phyloP scores from a whole-genome alignment of 1,140 invertebrate species.

The Drosophila pseudoobscura region DNA sequence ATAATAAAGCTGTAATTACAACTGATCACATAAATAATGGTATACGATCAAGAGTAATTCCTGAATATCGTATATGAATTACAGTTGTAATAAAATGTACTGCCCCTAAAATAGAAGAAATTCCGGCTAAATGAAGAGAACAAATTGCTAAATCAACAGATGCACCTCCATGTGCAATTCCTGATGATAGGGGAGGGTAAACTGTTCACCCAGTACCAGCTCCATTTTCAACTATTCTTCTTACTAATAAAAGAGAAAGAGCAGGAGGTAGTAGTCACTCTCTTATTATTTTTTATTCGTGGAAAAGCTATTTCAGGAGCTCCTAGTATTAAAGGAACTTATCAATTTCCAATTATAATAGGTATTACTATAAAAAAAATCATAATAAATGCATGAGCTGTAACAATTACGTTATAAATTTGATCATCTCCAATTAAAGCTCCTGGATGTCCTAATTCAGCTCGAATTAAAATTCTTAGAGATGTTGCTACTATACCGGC shows the following conservation, averaged over 20 bases:
- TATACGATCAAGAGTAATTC: too few relatives aligned
- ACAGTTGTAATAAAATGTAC: too few relatives aligned
- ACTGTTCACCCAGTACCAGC: constrained; percentile 87
- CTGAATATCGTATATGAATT: too few relatives aligned
- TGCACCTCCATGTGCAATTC: constrained; percentile 84
- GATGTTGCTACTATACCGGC: constrained; percentile 73
- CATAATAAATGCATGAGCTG: constrained; percentile 84
- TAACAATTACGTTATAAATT: constrained; percentile 87
- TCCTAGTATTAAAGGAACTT: constrained; percentile 89
- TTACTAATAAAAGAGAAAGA: constrained; percentile 84
- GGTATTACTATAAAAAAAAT: constrained; percentile 91
- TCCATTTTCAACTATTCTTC: constrained; percentile 83
- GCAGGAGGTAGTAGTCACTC: constrained; percentile 88
- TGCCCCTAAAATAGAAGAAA: too few relatives aligned
- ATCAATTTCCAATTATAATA: constrained; percentile 90
- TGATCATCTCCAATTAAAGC: constrained; percentile 87
- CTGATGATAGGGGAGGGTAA: constrained; percentile 87
- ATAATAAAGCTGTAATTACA: too few relatives aligned
- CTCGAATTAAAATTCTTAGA: too few relatives aligned
- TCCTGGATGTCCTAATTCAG: too few relatives aligned
- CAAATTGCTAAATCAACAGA: constrained; percentile 80
- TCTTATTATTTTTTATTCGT: constrained; percentile 90
- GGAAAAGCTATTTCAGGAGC: constrained; percentile 90
- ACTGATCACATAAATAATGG: too few relatives aligned
- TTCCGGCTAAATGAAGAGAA: too few relatives aligned